phyloP scores from a whole-genome alignment of 2,113 vertebrate species.

The Passer domesticus region DNA sequence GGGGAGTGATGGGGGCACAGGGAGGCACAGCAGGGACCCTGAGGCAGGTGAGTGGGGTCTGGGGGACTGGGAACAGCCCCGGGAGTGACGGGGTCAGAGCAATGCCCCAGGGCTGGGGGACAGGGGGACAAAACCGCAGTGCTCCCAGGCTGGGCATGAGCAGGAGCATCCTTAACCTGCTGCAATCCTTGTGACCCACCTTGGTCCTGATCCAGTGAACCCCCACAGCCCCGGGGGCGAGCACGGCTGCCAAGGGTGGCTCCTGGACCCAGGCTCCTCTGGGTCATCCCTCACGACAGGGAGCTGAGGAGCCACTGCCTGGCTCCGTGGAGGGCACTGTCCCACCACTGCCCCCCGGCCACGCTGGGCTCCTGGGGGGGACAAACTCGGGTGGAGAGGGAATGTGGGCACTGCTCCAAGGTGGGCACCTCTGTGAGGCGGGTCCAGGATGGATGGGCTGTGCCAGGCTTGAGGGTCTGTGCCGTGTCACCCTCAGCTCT shows the following conservation, averaged over 20 bases:
- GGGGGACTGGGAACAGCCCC: accelerated
- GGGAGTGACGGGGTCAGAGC: too few relatives aligned
- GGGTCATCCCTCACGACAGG: accelerated
- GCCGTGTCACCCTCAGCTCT: neutral
- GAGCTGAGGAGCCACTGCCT: accelerated
- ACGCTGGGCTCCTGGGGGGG: accelerated
- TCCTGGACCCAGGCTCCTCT: neutral
- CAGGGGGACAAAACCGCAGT: neutral
- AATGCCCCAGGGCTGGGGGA: accelerated
- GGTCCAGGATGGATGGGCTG: accelerated
- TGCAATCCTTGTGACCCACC: neutral
- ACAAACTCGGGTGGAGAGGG: accelerated
- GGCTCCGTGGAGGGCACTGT: neutral
- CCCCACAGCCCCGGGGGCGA: neutral
- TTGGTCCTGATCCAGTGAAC: neutral
- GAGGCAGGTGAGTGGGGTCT: neutral
- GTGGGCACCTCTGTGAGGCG: neutral
- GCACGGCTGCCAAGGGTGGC: accelerated
- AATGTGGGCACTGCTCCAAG: neutral
- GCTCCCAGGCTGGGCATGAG: neutral
- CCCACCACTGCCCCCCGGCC: accelerated
- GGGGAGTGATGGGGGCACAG: too few relatives aligned
- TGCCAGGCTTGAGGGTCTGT: neutral
- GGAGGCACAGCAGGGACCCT: accelerated
- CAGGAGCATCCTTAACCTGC: neutral